These are phyloP conservation scores for Athalia circularis DNA, from an alignment of 2,888 invertebrate species.

Conservation along the genomic window DNA sequence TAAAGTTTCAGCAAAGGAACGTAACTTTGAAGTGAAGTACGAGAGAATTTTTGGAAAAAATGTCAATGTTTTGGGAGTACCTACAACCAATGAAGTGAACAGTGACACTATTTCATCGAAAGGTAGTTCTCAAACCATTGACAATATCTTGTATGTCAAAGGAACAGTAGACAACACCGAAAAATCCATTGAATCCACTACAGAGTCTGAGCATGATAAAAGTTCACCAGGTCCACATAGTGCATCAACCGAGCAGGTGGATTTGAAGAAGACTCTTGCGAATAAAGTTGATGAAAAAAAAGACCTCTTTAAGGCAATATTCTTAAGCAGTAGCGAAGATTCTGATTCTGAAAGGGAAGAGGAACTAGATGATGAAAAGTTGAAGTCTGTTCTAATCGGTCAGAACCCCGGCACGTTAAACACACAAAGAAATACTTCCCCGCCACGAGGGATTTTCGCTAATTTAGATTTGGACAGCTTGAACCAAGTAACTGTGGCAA, in stretches of 20 bases:
- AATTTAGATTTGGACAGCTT: constrained; percentile 80
- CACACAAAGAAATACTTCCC: constrained; percentile 80
- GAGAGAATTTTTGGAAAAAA: constrained; percentile 64
- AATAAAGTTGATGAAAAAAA: constrained; percentile 76
- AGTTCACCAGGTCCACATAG: constrained; percentile 10
- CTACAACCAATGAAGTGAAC: constrained; percentile 18
- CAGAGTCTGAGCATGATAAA: not conserved
- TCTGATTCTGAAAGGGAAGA: constrained; percentile 76
- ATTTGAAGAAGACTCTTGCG: constrained; percentile 35
- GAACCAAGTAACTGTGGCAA: constrained; percentile 52
- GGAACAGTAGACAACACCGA: not conserved
- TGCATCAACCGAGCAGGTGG: not conserved
- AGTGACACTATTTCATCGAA: not conserved
- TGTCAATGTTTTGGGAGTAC: constrained; percentile 36
- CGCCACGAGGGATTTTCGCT: constrained; percentile 84
- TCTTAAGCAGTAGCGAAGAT: constrained; percentile 85
- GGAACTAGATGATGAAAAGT: constrained; percentile 60
- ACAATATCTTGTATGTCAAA: not conserved
- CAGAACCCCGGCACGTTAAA: constrained; percentile 76
- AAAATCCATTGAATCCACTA: not conserved
- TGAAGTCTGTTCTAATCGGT: constrained; percentile 65
- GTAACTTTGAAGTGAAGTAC: constrained; percentile 62
- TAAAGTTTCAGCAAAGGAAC: constrained; percentile 57
- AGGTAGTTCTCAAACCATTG: not conserved
- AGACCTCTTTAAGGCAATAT: constrained; percentile 93